These are phyloP conservation scores for Anser cygnoides DNA, from an alignment of 2,113 vertebrate genomes.

Conservation along the genomic window DNA sequence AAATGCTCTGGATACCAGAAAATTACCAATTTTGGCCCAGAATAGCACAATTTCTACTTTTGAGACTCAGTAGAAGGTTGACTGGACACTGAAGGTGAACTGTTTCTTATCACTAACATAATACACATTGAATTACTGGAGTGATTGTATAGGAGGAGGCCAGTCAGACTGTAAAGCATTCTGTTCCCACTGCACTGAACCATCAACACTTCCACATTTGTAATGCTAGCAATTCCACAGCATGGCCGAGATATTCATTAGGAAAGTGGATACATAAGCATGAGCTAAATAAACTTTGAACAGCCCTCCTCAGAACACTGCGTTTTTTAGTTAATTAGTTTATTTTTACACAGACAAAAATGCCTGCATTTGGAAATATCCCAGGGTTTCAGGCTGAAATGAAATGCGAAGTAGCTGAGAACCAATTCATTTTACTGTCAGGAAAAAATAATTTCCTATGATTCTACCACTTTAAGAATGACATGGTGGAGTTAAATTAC, in stretches of 20 bases:
- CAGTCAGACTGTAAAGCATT: background rate
- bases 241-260: background rate
- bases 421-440: background rate
- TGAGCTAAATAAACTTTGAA: background rate
- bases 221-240: background rate
- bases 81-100: background rate
- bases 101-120: background rate
- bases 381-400: background rate
- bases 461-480: background rate
- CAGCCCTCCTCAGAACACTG: accelerated
- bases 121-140: background rate
- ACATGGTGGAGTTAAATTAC: no score
- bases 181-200: background rate
- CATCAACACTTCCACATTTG: background rate
- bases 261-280: background rate
- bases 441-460: background rate
- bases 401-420: background rate
- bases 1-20: background rate
- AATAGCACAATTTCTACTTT: background rate
- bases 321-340: background rate
- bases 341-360: background rate
- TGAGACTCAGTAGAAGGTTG: background rate
- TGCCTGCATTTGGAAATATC: background rate
- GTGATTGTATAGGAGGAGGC: background rate
- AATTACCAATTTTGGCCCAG: background rate